Evolutionary conservation across 2,113 vertebrate genomes (phyloP).

Genomic region (Macaca nemestrina): DNA sequence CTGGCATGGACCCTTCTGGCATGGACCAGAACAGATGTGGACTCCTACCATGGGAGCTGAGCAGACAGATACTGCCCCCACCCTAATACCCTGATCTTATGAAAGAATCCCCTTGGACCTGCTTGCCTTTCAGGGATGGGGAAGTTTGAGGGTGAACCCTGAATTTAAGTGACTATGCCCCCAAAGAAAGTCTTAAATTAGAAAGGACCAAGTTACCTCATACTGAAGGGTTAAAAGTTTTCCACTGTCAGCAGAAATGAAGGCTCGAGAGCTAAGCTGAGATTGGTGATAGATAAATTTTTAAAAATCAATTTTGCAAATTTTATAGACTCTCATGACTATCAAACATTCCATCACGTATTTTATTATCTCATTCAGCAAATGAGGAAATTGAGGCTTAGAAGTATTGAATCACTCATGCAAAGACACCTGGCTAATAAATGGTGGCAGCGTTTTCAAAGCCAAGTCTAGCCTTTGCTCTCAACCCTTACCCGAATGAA

Average conservation of each 20-base stretch:
- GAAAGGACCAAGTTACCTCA: neutral
- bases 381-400: neutral
- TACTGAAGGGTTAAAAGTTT: neutral
- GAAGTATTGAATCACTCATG: neutral
- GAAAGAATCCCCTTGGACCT: neutral
- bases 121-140: neutral
- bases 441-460: neutral
- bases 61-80: neutral
- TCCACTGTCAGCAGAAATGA: neutral
- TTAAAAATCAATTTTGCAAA: slow-evolving; percentile 18
- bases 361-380: neutral
- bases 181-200: neutral
- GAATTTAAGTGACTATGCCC: neutral
- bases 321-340: neutral
- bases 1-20: neutral
- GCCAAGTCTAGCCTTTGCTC: neutral
- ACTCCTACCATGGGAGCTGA: neutral
- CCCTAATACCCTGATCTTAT: neutral
- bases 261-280: neutral
- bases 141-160: neutral
- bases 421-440: neutral
- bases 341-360: neutral
- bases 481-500: neutral
- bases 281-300: neutral
- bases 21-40: neutral